These are phyloP conservation scores for Geotrypetes seraphini DNA, from an alignment of 2,797 vertebrate species.

Conservation along the genomic window DNA sequence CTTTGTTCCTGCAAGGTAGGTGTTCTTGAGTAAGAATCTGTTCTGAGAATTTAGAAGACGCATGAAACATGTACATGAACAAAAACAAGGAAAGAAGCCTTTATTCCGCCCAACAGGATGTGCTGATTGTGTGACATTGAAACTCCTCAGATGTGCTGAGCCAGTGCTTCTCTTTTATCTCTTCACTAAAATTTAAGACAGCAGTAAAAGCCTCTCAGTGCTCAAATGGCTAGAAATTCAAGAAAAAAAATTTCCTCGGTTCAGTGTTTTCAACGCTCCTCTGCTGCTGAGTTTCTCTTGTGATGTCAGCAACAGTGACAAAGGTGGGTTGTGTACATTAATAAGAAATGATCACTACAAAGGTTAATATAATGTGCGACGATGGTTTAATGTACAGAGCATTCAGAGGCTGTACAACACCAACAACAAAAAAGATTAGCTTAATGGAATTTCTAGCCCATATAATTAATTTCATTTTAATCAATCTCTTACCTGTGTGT, in stretches of 20 bases:
- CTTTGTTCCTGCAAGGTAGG: no score
- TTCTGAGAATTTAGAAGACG: no score
- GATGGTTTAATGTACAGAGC: no score
- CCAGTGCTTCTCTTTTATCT: slow-evolving; percentile 2
- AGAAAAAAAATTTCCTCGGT: slow-evolving; percentile 2
- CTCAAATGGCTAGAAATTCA: neutral
- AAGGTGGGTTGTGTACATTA: neutral
- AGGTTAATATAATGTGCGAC: neutral
- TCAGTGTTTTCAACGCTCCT: neutral
- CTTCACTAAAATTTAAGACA: neutral
- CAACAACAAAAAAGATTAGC: neutral
- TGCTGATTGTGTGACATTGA: no score
- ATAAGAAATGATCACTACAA: neutral
- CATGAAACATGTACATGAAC: no score
- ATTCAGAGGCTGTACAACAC: no score
- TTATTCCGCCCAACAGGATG: neutral
- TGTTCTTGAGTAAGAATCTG: no score
- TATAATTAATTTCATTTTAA: no score
- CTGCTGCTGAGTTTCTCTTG: neutral
- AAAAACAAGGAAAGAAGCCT: neutral
- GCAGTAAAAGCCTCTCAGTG: neutral
- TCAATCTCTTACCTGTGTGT: no score
- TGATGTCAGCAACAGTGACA: neutral
- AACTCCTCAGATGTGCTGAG: neutral
- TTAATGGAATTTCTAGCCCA: neutral